Base-by-base conservation (phyloP, 37 sponge, comb jelly and placozoan species). In the Tethya wilhelma region DNA sequence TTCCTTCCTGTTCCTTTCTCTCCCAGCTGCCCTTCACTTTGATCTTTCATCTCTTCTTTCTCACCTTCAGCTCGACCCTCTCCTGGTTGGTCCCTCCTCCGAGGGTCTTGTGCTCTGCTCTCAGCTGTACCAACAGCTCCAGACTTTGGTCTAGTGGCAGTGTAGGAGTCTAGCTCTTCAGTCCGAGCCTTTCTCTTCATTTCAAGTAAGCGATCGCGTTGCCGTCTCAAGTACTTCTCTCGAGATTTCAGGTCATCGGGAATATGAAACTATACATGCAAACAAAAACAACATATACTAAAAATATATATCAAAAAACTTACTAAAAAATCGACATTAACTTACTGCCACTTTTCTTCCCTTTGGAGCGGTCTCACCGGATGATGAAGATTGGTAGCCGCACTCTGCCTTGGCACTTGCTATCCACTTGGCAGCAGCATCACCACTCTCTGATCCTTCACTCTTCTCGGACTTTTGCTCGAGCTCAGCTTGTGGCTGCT, bases 161-260 rank as follows among this genome's bases (percentile, higher is more conserved):
- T 20, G 25, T 29, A 26, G 62, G 6, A 6, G 38, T 66, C 19
- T 31, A 38, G 11, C 4, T 6, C 38, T 66, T 33, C 67, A 36
- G 67, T 39, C 25, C 73, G 31, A 28, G 82, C 43, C 41, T 78
- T 58, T 33, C 22, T 78, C 72, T 86, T 86, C 36, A 32, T 32
- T 39, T 77, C 64, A 29, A 78, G 23, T 59, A 86, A 71, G 72
- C 56, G 78, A 70, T 86, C 79, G 25, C 86, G 86, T 71, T 86
- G 78, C 55, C 23, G 63, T 71, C 40, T 86, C 49, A 86, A 37
- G 34, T 86, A 71, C 0, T 3, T n/a, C 62, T 78, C 86, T 44
- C 79, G 46, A 26, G 62, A 64, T 34, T 56, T 79, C 25, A 55
- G 56, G 36, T 79, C 49, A 17, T 67, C 56, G 33, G 68, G 79